Evolutionary conservation across 2,888 invertebrate species (phyloP), one percentile per base, ranked within the genome.

Genomic region (Agrochola circellaris): DNA sequence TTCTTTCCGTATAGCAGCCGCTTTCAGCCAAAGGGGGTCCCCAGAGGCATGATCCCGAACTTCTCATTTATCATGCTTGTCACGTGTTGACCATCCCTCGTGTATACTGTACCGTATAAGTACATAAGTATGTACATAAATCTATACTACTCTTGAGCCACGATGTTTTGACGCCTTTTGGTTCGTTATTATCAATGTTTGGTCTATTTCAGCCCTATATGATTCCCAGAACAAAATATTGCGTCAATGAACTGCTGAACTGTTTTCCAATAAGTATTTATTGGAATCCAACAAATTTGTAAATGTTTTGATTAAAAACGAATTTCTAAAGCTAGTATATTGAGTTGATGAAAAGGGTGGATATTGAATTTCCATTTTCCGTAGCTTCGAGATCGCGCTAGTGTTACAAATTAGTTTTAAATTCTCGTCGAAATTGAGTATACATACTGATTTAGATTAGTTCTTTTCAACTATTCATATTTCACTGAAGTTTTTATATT

Each of bases 31-130:
- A 93, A 95, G 94, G 94, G 93, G 93, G 92, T 95, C 96, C 95
- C 96, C 85, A 85, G 95, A 94, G 96, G 95, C 94, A 92, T 96
- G 96, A 96, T 95, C 95, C 95, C 95, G 94, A 93, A 94, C 92
- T 95, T 91, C 93, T 94, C 95, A 95, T 96, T 95, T 95, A 96
- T 96, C 95, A 96, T 96, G 94, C 96, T 95, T 95, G 96, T 96
- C 96, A 96, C 96, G 96, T 93, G 94, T 93, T 96, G 96, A 95
- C 96, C 96, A 96, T 96, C 95, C 96, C 95, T 95, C 94, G 95
- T 93, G 92, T 93, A 93, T 93, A 94, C 93, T 92, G 93, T 91
- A 91, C 89, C 91, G 91, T 93, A 93, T 93, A 94, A 93, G 92
- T 90, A 94, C 89, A 85, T 88, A 89, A 87, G 87, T 89, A 90